Evolutionary conservation across 2,113 vertebrate species (phyloP), one percentile per base, ranked within the genome.

Genomic region (Psittacula cyanocephala): DNA sequence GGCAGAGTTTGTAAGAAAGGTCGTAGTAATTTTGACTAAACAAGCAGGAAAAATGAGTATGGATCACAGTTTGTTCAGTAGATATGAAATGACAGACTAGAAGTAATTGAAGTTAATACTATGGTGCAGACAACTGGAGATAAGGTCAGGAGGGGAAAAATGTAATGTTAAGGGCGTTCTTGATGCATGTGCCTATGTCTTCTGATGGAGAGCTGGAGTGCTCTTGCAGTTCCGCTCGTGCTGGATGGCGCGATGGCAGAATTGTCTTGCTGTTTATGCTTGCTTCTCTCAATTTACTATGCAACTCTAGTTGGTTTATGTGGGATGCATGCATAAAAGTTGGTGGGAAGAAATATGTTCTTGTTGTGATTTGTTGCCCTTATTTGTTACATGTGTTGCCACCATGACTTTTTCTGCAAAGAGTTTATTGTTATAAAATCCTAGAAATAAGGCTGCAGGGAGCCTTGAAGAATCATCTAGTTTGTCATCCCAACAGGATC

Each of bases 211-310:
- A 80, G 33, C 23, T 11, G 16, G 18, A 3, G 9, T 50, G 63
- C 62, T 37, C 37, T 37, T 82, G 33, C 15, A 14, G 11, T 59
- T 47, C 24, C 9, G 0, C 8, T 13, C 0, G 0, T 67, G 24
- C 29, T 82, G 67, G 35, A 4, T 64, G 55, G 19, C 49, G 52
- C 2, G 6, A 28, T 4, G 31, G 31, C 25, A 79, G 78, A 67
- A 75, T 17, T 60, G 14, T 10, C 27, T 17, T 53, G 17, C 33
- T 63, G 12, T 46, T 57, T 59, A 6, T 1, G 4, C 10, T 76
- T 60, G 50, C 69, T 82, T 52, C 37, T 95, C 17, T 28, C 39
- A 8, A 11, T 76, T 70, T 27, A 13, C 84, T 81, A 24, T 52
- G n/a, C 76, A 37, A 0, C 13, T 76, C 28, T 44, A 39, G 29